Base-by-base conservation (phyloP, 2,113 vertebrate genomes). In the Syrrhaptes paradoxus region DNA sequence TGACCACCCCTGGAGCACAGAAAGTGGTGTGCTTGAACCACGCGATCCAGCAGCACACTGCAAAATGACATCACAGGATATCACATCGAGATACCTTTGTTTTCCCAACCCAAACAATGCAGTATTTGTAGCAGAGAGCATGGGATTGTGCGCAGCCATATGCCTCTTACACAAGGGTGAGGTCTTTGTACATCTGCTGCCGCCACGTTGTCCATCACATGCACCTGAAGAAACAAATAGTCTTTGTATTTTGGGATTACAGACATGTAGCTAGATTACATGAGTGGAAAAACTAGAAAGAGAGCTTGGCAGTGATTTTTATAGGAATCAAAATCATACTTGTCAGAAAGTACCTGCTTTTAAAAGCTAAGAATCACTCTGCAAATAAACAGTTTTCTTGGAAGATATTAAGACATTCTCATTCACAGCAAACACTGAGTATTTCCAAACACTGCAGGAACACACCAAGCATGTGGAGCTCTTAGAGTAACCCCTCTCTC, bases 71-170 rank as follows among this genome's bases (percentile, higher is more conserved):
- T 95, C 85, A 92, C n/a, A 54, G 67, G 71, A 10, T 66, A 43
- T 77, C 94, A 43, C 92, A 83, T 18, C 88, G 46, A 77, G 85
- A 77, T 68, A 88, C 90, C 45, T 74, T 95, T 94, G 95, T 95
- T 92, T 70, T 54, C 36, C 73, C n/a, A 43, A 49, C 22, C 8
- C 49, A 36, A 28, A 95, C 85, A 94, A 90, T 70, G 72, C 2
- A 21, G n/a, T 55, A 38, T 38, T 89, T 96, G 90, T 94, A 70
- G 51, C 46, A 84, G n/a, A 86, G 24, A 65, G 65, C 31, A n/a
- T 14, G 54, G 24, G 45, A 22, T 10, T 49, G 45, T 62, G 31
- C 22, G 43, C 76, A 84, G 72, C 61, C 32, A 74, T 49, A 6
- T 18, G 63, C 52, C n/a, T 62, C 43, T 62, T 58, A 62, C 34